Evolutionary conservation across 2,113 vertebrate genomes (phyloP).

Genomic region (Heterotis niloticus): DNA sequence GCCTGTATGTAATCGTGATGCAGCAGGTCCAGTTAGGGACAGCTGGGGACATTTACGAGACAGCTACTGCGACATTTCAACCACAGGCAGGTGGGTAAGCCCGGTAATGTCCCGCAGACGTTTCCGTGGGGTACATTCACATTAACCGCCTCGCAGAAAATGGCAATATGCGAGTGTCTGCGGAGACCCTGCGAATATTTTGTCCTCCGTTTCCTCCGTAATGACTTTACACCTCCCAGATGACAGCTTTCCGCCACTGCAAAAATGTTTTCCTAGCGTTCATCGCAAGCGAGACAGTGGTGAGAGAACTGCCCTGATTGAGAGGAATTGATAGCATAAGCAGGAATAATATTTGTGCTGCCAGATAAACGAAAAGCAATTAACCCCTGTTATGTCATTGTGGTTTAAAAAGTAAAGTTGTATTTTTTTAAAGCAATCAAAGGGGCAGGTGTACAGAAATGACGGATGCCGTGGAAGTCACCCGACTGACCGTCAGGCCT

Average conservation of each 20-base stretch:
- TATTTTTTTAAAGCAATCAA: neutral
- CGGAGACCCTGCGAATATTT: neutral
- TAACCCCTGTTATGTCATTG: slow-evolving; percentile 3
- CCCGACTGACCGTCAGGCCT: neutral
- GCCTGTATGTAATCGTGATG: too few relatives aligned
- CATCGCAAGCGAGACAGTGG: neutral
- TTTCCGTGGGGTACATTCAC: neutral
- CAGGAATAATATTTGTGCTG: slow-evolving; percentile 3
- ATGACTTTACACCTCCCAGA: too few relatives aligned
- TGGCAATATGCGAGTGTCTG: neutral
- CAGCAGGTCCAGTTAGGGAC: neutral
- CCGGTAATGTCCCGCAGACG: neutral
- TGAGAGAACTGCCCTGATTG: neutral
- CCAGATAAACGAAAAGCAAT: neutral
- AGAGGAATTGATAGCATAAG: neutral
- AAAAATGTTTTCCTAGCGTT: neutral
- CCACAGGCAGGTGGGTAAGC: neutral
- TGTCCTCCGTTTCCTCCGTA: neutral
- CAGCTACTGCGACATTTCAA: neutral
- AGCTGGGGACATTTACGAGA: neutral
- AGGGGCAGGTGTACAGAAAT: neutral
- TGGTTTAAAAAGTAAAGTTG: neutral
- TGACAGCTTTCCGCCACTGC: too few relatives aligned
- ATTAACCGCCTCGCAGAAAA: neutral
- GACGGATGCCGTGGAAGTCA: neutral